A percentile compares a stretch with the other conserved stretches of the same genome.
These are phyloP conservation scores for Drosophila quadrilineata DNA, from an alignment of 1,140 invertebrate species.

Conservation along the genomic window DNA sequence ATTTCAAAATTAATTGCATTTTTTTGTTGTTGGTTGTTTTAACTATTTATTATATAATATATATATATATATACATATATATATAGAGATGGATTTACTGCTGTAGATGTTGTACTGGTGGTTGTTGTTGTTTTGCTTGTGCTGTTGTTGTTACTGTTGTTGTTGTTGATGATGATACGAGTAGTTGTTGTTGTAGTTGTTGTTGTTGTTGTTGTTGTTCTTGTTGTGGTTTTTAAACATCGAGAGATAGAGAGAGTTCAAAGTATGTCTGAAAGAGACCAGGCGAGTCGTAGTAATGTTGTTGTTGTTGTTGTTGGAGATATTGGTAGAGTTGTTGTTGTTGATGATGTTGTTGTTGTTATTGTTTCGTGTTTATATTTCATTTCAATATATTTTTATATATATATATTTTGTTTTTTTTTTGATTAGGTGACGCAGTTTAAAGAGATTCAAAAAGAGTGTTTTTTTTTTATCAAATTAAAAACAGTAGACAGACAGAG, in stretches of 20 bases:
- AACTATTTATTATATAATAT: slow-evolving; percentile 46
- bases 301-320: slow-evolving; percentile 50
- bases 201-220: slow-evolving; percentile 40
- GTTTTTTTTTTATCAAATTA: slow-evolving; percentile 49
- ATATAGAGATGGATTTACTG: slow-evolving; percentile 40
- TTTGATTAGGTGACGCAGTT: slow-evolving; percentile 73
- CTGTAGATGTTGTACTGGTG: slow-evolving; percentile 47
- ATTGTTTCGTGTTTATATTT: slow-evolving; percentile 66
- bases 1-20: slow-evolving; percentile 35
- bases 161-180: slow-evolving; percentile 46
- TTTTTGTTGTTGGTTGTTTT: slow-evolving; percentile 36
- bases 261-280: slow-evolving; percentile 66
- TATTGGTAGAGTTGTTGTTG: slow-evolving; percentile 55
- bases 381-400: too few relatives aligned
- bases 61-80: slow-evolving; percentile 52
- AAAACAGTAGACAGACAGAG: slow-evolving; percentile 56
- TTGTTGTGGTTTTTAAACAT: slow-evolving; percentile 44
- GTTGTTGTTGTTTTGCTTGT: slow-evolving; percentile 61
- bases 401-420: slow-evolving; percentile 46
- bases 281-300: slow-evolving; percentile 60
- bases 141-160: slow-evolving; percentile 63
- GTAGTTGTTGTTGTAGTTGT: slow-evolving; percentile 31
- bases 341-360: slow-evolving; percentile 43
- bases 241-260: slow-evolving; percentile 69
- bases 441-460: slow-evolving; percentile 72